These are phyloP conservation scores for Aphelocoma coerulescens DNA, from an alignment of 2,113 vertebrate genomes.

Conservation along the genomic window DNA sequence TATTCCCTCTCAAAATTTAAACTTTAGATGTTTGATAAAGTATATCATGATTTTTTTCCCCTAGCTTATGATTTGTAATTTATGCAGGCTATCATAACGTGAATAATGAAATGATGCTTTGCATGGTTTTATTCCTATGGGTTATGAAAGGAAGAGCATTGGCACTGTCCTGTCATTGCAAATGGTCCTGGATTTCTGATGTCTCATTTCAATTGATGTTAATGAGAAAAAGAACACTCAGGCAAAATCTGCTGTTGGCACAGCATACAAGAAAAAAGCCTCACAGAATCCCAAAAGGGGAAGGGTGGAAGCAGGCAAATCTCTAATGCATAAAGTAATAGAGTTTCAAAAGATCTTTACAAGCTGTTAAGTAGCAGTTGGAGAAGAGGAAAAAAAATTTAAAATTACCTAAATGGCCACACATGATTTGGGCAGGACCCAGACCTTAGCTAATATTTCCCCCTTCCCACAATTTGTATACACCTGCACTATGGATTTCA, in stretches of 20 bases:
- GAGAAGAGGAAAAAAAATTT: not conserved
- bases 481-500: not conserved
- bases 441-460: not conserved
- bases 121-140: conserved; percentile 54
- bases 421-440: not conserved
- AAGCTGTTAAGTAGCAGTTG: conserved; percentile 34
- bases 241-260: conserved; percentile 60
- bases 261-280: conserved; percentile 43
- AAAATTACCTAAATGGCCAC: not conserved
- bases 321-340: conserved; percentile 46
- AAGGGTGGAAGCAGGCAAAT: conserved; percentile 18
- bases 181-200: conserved; percentile 56
- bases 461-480: too few relatives aligned
- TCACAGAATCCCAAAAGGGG: conserved; percentile 34
- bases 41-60: not conserved
- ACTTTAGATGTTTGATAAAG: not conserved
- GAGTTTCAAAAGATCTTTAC: conserved; percentile 54
- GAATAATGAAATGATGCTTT: conserved; percentile 58
- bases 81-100: conserved; percentile 37
- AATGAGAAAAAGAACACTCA: conserved; percentile 53
- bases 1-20: conserved; percentile 1
- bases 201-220: conserved; percentile 59
- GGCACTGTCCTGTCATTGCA: conserved; percentile 59
- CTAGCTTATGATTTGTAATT: conserved; percentile 2
- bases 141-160: conserved; percentile 47